These are phyloP conservation scores for Melanophora roralis DNA, from an alignment of 2,888 invertebrate species.

Conservation along the genomic window DNA sequence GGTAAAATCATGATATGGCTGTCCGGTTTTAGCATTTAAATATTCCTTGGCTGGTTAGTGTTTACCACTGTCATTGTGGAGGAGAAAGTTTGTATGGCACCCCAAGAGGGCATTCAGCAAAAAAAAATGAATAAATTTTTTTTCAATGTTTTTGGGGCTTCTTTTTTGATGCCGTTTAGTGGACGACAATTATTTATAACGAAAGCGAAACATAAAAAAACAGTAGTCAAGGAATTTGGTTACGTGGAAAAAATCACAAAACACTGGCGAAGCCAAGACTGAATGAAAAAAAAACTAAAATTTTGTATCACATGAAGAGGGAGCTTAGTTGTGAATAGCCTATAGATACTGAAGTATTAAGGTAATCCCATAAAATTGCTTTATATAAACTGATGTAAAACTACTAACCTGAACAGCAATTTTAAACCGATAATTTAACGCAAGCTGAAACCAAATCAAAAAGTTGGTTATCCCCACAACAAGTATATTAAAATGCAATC, in stretches of 20 bases:
- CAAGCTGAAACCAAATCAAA: no score
- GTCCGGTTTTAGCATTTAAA: slow-evolving; percentile 22
- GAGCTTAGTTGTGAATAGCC: background rate
- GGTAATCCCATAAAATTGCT: no score
- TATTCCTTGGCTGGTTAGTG: slow-evolving; percentile 44
- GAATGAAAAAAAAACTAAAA: background rate
- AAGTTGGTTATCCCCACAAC: no score
- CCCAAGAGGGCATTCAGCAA: slow-evolving; percentile 35
- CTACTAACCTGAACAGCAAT: no score
- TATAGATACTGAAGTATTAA: background rate
- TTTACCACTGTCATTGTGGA: slow-evolving; percentile 31
- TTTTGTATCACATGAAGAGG: background rate
- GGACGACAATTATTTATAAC: slow-evolving; percentile 52
- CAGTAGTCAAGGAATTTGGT: slow-evolving; percentile 24
- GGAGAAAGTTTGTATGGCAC: background rate
- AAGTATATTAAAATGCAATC: no score
- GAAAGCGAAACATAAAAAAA: slow-evolving; percentile 38
- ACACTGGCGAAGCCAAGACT: slow-evolving; percentile 6
- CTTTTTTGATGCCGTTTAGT: slow-evolving; percentile 24
- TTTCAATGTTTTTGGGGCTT: background rate
- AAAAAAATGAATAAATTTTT: slow-evolving; percentile 3
- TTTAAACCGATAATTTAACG: no score
- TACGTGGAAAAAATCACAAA: slow-evolving; percentile 54
- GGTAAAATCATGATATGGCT: slow-evolving; percentile 34
- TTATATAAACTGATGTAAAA: no score